Percentiles rank a stretch among this genome's conserved stretches.
phyloP scores from a whole-genome alignment of 1,140 invertebrate genomes.

The Rhagoletis zephyria region DNA sequence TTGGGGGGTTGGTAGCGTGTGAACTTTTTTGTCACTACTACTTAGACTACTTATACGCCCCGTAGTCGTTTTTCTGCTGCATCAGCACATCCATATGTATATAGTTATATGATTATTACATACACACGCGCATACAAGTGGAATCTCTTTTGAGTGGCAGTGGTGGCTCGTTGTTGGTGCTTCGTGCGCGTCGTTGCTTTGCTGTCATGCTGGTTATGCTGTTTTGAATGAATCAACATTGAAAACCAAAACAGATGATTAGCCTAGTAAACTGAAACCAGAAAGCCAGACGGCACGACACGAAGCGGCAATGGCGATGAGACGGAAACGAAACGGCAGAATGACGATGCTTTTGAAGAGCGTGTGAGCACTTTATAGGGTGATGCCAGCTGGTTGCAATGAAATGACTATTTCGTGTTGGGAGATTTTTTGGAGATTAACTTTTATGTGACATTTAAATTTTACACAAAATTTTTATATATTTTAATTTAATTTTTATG shows the following conservation, averaged over 20 bases:
- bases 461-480: too few species aligned
- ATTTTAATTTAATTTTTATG: too few species aligned
- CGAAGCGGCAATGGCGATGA: conserved; percentile 53
- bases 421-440: not conserved
- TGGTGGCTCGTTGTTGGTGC: conserved; percentile 14
- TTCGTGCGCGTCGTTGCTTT: conserved; percentile 50
- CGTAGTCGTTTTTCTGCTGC: conserved; percentile 30
- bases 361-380: not conserved
- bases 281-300: conserved; percentile 59
- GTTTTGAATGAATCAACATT: conserved; percentile 58
- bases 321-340: not conserved
- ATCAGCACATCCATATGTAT: conserved; percentile 27
- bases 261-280: conserved; percentile 69
- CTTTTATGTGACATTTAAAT: too few species aligned
- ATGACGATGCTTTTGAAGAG: conserved; percentile 33
- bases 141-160: conserved; percentile 21
- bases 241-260: conserved; percentile 73
- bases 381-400: not conserved
- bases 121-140: conserved; percentile 14
- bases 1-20: conserved; percentile 34
- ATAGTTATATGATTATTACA: not conserved
- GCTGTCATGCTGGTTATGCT: conserved; percentile 19
- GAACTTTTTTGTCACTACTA: conserved; percentile 35
- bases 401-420: not conserved
- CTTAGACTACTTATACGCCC: conserved; percentile 44